These are phyloP conservation scores for Tokudaia tokunoshimensis DNA, from an alignment of 2,797 vertebrate species.

Conservation along the genomic window DNA sequence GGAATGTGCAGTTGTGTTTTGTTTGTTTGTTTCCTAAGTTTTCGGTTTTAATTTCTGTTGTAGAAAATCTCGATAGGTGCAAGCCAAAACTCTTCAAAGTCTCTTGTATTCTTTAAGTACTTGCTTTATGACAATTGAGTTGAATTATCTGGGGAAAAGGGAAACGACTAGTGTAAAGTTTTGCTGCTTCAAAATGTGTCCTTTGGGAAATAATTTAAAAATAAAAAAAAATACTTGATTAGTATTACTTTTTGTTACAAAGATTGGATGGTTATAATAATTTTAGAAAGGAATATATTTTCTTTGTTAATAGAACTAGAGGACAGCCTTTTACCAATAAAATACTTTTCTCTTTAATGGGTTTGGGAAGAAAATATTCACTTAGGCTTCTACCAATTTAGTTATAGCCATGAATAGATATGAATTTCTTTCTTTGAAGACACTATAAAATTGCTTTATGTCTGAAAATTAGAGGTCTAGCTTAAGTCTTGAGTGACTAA, in stretches of 20 bases:
- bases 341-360: slow-evolving; percentile 30
- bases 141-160: neutral
- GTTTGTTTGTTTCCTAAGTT: slow-evolving; percentile 33
- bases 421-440: neutral
- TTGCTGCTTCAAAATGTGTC: neutral
- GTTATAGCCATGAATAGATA: neutral
- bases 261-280: neutral
- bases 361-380: slow-evolving; percentile 8
- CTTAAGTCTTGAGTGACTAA: neutral
- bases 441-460: neutral
- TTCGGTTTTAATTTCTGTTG: slow-evolving; percentile 32
- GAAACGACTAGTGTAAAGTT: neutral
- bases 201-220: slow-evolving; percentile 53
- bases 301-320: slow-evolving; percentile 52
- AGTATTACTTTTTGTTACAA: neutral
- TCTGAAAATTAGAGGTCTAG: neutral
- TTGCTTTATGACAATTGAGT: neutral
- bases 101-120: slow-evolving; percentile 18
- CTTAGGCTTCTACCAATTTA: neutral
- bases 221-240: neutral
- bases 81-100: slow-evolving; percentile 8
- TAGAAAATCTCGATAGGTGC: neutral
- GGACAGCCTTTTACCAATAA: slow-evolving; percentile 23
- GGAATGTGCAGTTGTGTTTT: neutral
- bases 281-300: slow-evolving; percentile 2